These are phyloP conservation scores for Sepiola atlantica DNA, from an alignment of 2,888 invertebrate genomes.

Conservation along the genomic window DNA sequence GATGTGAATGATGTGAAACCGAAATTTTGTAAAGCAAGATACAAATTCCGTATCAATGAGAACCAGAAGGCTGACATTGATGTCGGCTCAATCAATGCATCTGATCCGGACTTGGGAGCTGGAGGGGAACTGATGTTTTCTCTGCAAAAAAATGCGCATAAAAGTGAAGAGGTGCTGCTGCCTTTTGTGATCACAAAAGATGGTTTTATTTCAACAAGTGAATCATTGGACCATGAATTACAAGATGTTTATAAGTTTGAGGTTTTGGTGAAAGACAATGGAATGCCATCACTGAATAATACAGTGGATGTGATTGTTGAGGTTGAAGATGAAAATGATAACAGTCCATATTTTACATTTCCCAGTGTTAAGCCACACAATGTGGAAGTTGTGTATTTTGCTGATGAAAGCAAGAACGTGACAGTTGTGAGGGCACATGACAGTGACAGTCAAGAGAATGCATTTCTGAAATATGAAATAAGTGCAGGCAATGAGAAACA, in stretches of 20 bases:
- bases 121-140: not conserved
- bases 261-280: slow-evolving; percentile 13
- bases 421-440: slow-evolving; percentile 32
- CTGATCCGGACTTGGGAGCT: slow-evolving; percentile 9
- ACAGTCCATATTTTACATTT: slow-evolving; percentile 32
- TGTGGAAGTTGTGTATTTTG: not conserved
- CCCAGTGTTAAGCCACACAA: not conserved
- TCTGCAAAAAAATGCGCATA: not conserved
- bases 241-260: slow-evolving; percentile 19
- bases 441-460: slow-evolving; percentile 15
- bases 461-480: not conserved
- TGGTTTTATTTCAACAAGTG: slow-evolving; percentile 10
- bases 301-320: slow-evolving; percentile 13
- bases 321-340: slow-evolving; percentile 32
- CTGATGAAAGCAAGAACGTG: not conserved
- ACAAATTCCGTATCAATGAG: not conserved
- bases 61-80: slow-evolving; percentile 9
- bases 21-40: not conserved
- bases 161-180: not conserved
- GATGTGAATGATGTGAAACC: slow-evolving; percentile 32
- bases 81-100: not conserved
- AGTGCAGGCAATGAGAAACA: slow-evolving; percentile 21
- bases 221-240: slow-evolving; percentile 32
- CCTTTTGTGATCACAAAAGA: not conserved
- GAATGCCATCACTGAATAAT: not conserved